Evolutionary conservation across 2,797 vertebrate genomes (phyloP).

Genomic region (Perodicticus potto): DNA sequence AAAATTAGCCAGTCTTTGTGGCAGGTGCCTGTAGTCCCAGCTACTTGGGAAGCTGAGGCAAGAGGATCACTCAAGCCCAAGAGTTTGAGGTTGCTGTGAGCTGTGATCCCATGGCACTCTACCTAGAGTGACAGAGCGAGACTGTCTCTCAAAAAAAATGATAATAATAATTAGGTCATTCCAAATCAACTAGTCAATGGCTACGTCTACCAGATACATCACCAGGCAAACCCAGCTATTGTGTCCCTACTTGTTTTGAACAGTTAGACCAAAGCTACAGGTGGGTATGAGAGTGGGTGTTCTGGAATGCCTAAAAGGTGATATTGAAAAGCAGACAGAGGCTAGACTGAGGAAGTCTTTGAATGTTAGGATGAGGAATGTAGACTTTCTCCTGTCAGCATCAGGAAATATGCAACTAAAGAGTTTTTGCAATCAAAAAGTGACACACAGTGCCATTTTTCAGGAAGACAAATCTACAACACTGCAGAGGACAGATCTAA

Average conservation of each 20-base stretch:
- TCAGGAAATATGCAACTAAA: neutral
- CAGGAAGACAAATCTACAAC: neutral
- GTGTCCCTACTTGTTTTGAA: neutral
- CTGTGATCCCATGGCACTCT: no score
- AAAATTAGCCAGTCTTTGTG: no score
- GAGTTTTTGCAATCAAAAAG: slow-evolving; percentile 3
- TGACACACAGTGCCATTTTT: neutral
- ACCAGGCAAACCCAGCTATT: neutral
- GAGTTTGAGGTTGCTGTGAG: no score
- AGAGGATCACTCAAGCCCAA: no score
- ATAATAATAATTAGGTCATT: neutral
- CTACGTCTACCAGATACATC: slow-evolving; percentile 3
- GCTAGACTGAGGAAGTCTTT: neutral
- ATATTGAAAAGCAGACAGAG: neutral
- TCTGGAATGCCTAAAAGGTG: slow-evolving; percentile 40
- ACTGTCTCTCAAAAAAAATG: no score
- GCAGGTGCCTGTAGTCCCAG: no score
- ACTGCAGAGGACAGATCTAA: neutral
- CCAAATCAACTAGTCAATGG: slow-evolving; percentile 5
- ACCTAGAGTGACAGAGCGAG: no score
- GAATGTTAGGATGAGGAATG: neutral
- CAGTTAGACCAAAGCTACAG: slow-evolving; percentile 21
- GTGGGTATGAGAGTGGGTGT: neutral
- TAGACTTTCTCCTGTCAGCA: neutral
- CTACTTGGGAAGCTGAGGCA: no score